These are phyloP conservation scores for Procavia capensis DNA, from an alignment of 2,113 vertebrate genomes.

Conservation along the genomic window DNA sequence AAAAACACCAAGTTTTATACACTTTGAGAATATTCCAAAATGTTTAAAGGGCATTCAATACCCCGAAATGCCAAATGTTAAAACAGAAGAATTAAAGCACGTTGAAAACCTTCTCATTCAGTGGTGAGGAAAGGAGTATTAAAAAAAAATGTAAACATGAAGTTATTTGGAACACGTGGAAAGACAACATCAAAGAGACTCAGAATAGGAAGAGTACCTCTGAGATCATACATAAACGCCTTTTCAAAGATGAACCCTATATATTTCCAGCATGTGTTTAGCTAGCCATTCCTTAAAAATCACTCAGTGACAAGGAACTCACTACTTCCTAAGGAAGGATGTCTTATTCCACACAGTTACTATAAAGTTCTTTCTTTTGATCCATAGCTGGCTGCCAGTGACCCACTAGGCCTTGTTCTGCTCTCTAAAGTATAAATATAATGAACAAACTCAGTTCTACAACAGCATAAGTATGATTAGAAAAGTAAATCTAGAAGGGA, in stretches of 20 bases:
- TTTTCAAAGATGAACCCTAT: not conserved
- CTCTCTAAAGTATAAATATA: not conserved
- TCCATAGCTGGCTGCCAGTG: not conserved
- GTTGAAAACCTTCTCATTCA: not conserved
- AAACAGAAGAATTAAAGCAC: not conserved
- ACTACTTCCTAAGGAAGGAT: not conserved
- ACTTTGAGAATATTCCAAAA: slow-evolving; percentile 9
- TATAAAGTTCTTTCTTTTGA: not conserved
- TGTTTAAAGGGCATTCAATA: not conserved
- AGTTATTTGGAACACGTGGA: not conserved
- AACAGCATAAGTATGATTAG: not conserved
- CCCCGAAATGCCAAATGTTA: not conserved
- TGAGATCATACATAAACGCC: not conserved
- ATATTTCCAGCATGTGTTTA: not conserved
- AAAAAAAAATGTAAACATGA: not conserved
- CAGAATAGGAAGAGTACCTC: not conserved
- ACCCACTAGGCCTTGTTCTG: not conserved
- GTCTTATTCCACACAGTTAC: not conserved
- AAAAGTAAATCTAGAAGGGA: slow-evolving; percentile 5
- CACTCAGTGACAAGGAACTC: not conserved
- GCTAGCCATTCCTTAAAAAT: not conserved
- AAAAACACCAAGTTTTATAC: slow-evolving; percentile 10
- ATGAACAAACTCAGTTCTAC: not conserved
- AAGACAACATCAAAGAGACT: not conserved
- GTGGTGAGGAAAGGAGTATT: not conserved